Percentiles rank a stretch among this genome's conserved stretches.
These are phyloP conservation scores for Drosophila rufa DNA, from an alignment of 1,140 invertebrate species.

Conservation along the genomic window DNA sequence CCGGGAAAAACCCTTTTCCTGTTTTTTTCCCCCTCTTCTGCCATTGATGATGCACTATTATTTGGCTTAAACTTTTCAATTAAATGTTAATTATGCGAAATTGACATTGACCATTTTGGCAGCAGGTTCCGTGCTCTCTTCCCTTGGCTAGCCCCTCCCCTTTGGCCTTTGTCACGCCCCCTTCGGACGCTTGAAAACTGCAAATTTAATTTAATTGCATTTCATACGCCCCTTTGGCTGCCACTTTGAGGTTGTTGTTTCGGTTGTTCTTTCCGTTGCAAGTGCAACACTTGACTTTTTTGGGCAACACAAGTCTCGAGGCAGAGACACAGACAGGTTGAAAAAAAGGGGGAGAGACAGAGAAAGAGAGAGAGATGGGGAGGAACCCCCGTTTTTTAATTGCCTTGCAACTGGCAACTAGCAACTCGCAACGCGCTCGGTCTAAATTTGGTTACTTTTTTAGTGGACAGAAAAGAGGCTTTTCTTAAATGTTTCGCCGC, in stretches of 20 bases:
- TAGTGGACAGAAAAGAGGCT: slow-evolving; percentile 24
- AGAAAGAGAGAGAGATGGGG: neutral
- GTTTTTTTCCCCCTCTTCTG: neutral
- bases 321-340: slow-evolving; percentile 9
- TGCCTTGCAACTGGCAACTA: slow-evolving; percentile 57
- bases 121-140: slow-evolving; percentile 11
- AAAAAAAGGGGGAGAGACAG: neutral
- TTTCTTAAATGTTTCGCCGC: slow-evolving; percentile 10
- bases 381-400: slow-evolving; percentile 59
- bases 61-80: slow-evolving; percentile 59
- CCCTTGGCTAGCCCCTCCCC: neutral
- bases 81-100: slow-evolving; percentile 79
- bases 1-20: neutral
- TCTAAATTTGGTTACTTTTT: slow-evolving; percentile 60
- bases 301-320: slow-evolving; percentile 39
- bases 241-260: slow-evolving; percentile 53
- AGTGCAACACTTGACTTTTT: slow-evolving; percentile 78
- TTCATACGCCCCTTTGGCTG: slow-evolving; percentile 81
- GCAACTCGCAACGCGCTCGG: slow-evolving; percentile 42
- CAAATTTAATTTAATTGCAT: slow-evolving; percentile 83
- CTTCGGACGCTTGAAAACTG: slow-evolving; percentile 54
- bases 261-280: slow-evolving; percentile 9
- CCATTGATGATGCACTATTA: slow-evolving; percentile 11
- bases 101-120: slow-evolving; percentile 79
- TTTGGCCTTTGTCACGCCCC: slow-evolving; percentile 13